Conservation (phyloP, 1,140 invertebrate species). For the Druon quercuslanigerum region DNA sequence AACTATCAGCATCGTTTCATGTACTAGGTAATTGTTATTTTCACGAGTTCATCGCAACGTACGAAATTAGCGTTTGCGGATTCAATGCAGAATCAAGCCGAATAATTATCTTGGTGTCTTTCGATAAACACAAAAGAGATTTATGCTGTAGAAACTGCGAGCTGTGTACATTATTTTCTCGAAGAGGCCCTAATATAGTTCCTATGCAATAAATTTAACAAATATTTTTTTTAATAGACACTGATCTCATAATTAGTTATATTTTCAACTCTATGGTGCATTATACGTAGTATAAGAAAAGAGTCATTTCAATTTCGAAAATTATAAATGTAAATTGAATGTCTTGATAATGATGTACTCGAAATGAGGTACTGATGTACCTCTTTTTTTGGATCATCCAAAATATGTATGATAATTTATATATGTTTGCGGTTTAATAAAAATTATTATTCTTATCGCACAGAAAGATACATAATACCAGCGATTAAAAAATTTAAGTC, state of each 20-base stretch:
- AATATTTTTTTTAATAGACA: neutral
- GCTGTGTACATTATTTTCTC: neutral
- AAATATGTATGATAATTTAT: too few species aligned
- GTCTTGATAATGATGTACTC: too few species aligned
- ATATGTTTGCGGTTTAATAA: too few species aligned
- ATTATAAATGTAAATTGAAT: too few species aligned
- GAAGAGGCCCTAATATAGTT: neutral
- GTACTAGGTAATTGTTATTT: slow-evolving; percentile 52
- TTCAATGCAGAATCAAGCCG: too few species aligned
- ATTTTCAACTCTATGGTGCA: too few species aligned
- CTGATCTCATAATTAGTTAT: neutral
- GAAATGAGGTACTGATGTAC: too few species aligned
- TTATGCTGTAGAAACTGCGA: neutral
- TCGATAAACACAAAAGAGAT: neutral
- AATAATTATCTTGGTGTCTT: too few species aligned
- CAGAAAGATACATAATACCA: too few species aligned
- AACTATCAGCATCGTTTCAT: slow-evolving; percentile 60
- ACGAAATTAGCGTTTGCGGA: neutral
- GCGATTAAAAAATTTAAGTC: too few species aligned
- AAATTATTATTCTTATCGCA: too few species aligned
- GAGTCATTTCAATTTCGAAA: neutral
- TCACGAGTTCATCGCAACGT: neutral
- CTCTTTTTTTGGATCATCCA: too few species aligned
- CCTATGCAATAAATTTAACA: neutral
- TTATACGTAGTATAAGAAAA: slow-evolving; percentile 3